These are phyloP conservation scores for Ceratoteleas bidentatus DNA, from an alignment of 1,140 invertebrate genomes.

Conservation along the genomic window DNA sequence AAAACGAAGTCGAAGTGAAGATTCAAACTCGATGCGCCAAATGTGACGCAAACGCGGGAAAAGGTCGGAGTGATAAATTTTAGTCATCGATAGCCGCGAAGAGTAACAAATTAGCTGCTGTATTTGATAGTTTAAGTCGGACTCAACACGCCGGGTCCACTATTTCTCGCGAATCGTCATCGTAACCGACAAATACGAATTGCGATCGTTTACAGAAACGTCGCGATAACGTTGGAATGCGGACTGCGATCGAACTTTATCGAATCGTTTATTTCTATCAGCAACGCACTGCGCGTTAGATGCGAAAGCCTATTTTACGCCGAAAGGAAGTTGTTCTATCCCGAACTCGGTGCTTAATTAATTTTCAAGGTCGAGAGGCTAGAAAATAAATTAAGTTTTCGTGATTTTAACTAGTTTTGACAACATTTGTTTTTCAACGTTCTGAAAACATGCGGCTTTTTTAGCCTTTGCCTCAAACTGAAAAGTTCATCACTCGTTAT, in stretches of 20 bases:
- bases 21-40: not conserved
- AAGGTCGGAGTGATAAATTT: not conserved
- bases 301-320: constrained; percentile 38
- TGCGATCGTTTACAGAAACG: constrained; percentile 59
- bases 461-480: too few species aligned
- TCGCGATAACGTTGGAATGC: constrained; percentile 72
- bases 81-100: not conserved
- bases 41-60: not conserved
- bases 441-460: too few species aligned
- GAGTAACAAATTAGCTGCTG: not conserved
- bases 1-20: too few species aligned
- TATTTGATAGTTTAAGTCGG: constrained; percentile 19
- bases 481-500: too few species aligned
- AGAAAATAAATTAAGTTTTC: too few species aligned
- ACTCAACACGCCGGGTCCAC: not conserved
- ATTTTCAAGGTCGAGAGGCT: too few species aligned
- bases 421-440: too few species aligned
- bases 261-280: constrained; percentile 73
- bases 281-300: constrained; percentile 31
- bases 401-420: too few species aligned
- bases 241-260: constrained; percentile 68
- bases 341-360: not conserved
- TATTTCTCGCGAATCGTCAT: constrained; percentile 24
- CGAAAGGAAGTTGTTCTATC: constrained; percentile 49
- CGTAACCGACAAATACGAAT: constrained; percentile 51